Evolutionary conservation across 2,888 invertebrate species (phyloP), one percentile per base, ranked within the genome.

Genomic region (Andrena flavipes): DNA sequence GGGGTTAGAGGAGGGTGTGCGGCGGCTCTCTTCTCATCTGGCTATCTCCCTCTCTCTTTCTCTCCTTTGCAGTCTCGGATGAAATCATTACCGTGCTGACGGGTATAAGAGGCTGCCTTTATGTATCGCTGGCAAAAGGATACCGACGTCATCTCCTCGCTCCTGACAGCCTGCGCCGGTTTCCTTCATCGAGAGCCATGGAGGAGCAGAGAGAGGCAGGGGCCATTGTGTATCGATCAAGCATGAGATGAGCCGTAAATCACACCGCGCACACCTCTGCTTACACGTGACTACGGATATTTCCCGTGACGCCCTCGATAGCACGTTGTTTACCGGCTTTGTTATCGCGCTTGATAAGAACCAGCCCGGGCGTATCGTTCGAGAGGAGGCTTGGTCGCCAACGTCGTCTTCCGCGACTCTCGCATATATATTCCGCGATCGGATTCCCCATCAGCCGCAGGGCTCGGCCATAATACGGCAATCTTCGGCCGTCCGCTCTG

Each of bases 71-170:
- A 56, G 74, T 75, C 78, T 70, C 76, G 86, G 87, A 89, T 88
- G 90, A 85, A 90, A 90, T 89, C 89, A 90, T 89, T 89, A 89
- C 81, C 84, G 82, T 83, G 78, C 84, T 85, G 85, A 86, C 81
- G 79, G 87, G 77, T 73, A 76, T 62, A 82, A 77, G 83, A 74
- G 76, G 71, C 75, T 33, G 75, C 84, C 80, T 84, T 87, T 88
- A 85, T 88, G 85, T 87, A 88, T 85, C 88, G 87, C 77, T 86
- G 70, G 54, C 78, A 68, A 76, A 76, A 70, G 83, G 82, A 82
- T 79, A 72, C 78, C 79, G 75, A 78, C 74, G 75, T 72, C 82
- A 79, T 82, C 68, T 60, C 65, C 62, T 74, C 33, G 64, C 74
- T 67, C 60, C 71, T 68, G 71, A 72, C 71, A 76, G 33, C 35